Evolutionary conservation across 2,797 vertebrate species (phyloP).

Genomic region (Coreius guichenoti): DNA sequence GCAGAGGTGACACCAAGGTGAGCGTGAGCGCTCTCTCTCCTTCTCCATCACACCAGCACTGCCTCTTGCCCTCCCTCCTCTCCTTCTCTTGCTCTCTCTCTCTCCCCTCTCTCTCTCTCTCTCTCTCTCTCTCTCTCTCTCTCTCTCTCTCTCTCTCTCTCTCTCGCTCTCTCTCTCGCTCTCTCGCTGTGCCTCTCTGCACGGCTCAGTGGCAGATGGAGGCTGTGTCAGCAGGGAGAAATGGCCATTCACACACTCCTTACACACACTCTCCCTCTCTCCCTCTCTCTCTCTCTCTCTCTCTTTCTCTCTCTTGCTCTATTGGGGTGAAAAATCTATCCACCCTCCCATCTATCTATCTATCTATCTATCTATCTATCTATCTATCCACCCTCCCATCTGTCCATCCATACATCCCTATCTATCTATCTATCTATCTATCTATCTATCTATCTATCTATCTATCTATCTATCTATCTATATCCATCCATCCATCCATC

Average conservation of each 20-base stretch:
- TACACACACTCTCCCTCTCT: conserved; percentile 58
- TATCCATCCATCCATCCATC: background rate
- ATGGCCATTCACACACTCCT: conserved; percentile 86
- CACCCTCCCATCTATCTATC: background rate
- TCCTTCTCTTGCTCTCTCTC: background rate
- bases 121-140: conserved; percentile 27
- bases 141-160: conserved; percentile 20
- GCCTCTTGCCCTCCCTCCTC: conserved; percentile 36
- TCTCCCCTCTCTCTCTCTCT: conserved; percentile 26
- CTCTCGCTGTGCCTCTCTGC: conserved; percentile 42
- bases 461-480: background rate
- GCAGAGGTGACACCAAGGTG: conserved; percentile 96
- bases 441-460: background rate
- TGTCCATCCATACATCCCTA: fast-evolving
- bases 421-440: background rate
- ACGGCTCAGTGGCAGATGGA: conserved; percentile 94
- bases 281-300: too few relatives aligned
- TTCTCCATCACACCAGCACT: conserved; percentile 41
- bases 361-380: background rate
- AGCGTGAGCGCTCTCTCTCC: conserved; percentile 80
- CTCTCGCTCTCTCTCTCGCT: conserved; percentile 28
- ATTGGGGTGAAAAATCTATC: background rate
- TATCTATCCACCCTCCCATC: background rate
- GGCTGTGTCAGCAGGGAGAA: conserved; percentile 95
- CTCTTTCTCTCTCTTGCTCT: conserved; percentile 10